Base-by-base conservation (phyloP, 2,888 invertebrate species). In the Melinaea menophilus region DNA sequence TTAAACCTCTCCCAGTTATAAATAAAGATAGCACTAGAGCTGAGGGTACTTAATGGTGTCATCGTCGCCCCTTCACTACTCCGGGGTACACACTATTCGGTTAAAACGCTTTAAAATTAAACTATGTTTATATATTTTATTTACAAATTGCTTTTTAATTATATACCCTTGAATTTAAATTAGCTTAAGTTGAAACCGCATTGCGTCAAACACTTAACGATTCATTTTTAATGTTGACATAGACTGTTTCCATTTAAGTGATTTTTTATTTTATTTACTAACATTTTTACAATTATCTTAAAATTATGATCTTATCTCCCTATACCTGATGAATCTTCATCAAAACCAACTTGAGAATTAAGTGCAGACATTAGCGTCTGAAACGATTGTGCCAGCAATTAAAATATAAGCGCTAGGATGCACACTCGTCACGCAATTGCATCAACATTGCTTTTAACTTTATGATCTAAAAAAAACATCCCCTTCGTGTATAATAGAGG, bases 21-120 rank as follows among this genome's bases (percentile, higher is more conserved):
- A 62, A 56, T 62, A 62, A 61, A 62, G 62, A 62, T 56, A 31
- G 55, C 56, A 13, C 58, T 62, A 31, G 55, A 41, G 33, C 31
- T 22, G 13, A 48, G 58, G 3, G 45, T 48, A 63, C 62, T 63
- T n/a, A 55, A 22, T 31, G 41, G 35, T 56, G 58, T 58, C 58
- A 11, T 33, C 56, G 54, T 11, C 57, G 51, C 51, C 31, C 7
- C 51, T 31, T 31, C 33, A 33, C 54, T 13, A 47, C 45, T 47
- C 33, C 1, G 55, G 3, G 11, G 22, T 46, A 5, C 31, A 46
- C 5, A 31, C 31, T 7, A 45, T 9, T 5, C 57, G 41, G 13
- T 35, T 37, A 56, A 37, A 11, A 56, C 12, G 12, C 33, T 9
- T 3, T 41, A 9, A 11, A 51, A 31, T 51, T 51, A 51, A 51